A percentile compares a stretch with the other conserved stretches of the same genome.
Conservation (phyloP, 2,888 invertebrate genomes). For the Rhyacophila evoluta region DNA sequence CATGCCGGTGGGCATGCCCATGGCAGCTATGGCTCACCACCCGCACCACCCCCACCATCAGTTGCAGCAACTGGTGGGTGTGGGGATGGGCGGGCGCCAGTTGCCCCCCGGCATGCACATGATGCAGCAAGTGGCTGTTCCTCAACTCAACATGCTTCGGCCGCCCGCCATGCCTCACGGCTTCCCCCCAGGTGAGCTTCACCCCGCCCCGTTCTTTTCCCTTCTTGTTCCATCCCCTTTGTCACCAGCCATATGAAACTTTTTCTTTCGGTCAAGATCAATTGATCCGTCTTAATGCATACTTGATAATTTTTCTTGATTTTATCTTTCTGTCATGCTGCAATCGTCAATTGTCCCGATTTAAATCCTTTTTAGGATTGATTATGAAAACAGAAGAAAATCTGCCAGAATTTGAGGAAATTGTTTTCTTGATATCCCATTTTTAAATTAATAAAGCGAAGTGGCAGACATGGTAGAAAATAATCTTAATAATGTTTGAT, state of each 20-base stretch:
- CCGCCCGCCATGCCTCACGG: slow-evolving; percentile 52
- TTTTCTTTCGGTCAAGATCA: no score
- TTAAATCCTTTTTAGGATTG: no score
- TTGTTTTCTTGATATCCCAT: no score
- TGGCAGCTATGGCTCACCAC: slow-evolving; percentile 56
- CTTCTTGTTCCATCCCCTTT: neutral
- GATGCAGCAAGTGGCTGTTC: slow-evolving; percentile 56
- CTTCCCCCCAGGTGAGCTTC: slow-evolving; percentile 54
- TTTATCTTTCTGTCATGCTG: no score
- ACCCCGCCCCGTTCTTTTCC: neutral
- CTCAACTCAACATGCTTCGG: slow-evolving; percentile 55
- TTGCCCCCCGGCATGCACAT: slow-evolving; percentile 42
- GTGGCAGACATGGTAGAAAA: no score
- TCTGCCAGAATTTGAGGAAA: no score
- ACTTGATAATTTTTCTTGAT: no score
- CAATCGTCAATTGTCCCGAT: no score
- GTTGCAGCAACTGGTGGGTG: slow-evolving; percentile 57
- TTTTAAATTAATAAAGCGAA: no score
- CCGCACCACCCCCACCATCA: slow-evolving; percentile 62
- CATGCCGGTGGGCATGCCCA: slow-evolving; percentile 39
- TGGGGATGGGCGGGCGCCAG: slow-evolving; percentile 43
- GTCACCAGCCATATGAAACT: neutral
- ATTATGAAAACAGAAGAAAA: no score
- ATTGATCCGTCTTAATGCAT: no score
- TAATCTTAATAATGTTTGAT: no score